A percentile compares a stretch with the other conserved stretches of the same genome.
These are phyloP conservation scores for Zalophus californianus DNA, from an alignment of 2,797 vertebrate genomes.

Conservation along the genomic window DNA sequence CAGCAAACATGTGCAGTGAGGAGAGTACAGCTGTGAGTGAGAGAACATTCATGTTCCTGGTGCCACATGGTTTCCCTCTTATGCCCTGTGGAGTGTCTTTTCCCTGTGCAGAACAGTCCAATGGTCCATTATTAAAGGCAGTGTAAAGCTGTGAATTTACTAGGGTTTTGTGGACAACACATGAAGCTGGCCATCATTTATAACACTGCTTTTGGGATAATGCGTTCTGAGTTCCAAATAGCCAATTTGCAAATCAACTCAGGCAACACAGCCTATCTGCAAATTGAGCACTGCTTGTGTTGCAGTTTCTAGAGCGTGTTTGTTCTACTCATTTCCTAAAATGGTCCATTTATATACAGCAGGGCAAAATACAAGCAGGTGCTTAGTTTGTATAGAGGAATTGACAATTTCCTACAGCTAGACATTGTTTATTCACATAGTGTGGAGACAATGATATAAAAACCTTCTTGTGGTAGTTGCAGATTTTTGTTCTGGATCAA, in stretches of 20 bases:
- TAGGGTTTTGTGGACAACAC: background rate
- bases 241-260: constrained; percentile 53
- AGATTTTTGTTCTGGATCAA: background rate
- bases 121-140: constrained; percentile 4
- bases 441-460: background rate
- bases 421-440: constrained; percentile 11
- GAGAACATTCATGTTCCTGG: background rate
- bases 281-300: constrained; percentile 24
- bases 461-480: background rate
- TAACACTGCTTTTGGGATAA: constrained; percentile 22
- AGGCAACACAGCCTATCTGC: constrained; percentile 32
- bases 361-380: background rate
- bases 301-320: constrained; percentile 47
- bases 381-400: constrained; percentile 32
- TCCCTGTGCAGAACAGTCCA: constrained; percentile 23
- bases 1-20: background rate
- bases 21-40: background rate
- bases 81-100: background rate
- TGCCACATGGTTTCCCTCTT: background rate
- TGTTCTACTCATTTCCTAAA: constrained; percentile 59
- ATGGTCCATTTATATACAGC: constrained; percentile 27
- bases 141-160: constrained; percentile 7
- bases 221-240: constrained; percentile 51
- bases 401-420: background rate
- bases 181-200: constrained; percentile 25